Evolutionary conservation across 2,888 invertebrate species (phyloP).

Genomic region (Calephelis perditalis): DNA sequence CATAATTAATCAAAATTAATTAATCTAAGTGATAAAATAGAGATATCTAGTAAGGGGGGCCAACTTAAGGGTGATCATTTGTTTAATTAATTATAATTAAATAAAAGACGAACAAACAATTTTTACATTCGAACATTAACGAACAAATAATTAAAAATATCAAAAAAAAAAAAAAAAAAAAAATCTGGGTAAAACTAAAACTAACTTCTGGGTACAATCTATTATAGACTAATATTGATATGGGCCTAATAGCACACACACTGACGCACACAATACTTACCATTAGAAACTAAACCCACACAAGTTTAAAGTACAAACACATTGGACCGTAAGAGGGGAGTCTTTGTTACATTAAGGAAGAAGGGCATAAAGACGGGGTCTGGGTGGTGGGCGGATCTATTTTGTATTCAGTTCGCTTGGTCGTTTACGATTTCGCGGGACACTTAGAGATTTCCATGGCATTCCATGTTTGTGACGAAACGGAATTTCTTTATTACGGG

Average conservation of each 20-base stretch:
- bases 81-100: too few relatives aligned
- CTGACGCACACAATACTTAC: slow-evolving; percentile 39
- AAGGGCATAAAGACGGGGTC: slow-evolving; percentile 64
- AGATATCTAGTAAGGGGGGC: too few relatives aligned
- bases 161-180: too few relatives aligned
- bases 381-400: slow-evolving; percentile 47
- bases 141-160: too few relatives aligned
- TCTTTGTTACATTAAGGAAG: slow-evolving; percentile 78
- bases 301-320: slow-evolving; percentile 54
- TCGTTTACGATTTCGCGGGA: slow-evolving; percentile 73
- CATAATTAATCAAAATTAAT: too few relatives aligned
- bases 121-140: too few relatives aligned
- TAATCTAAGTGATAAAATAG: too few relatives aligned
- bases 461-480: slow-evolving; percentile 48
- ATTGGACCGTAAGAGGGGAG: slow-evolving; percentile 70
- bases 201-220: slow-evolving; percentile 28
- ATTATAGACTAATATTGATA: slow-evolving; percentile 43
- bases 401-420: slow-evolving; percentile 70
- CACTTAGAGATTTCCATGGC: slow-evolving; percentile 68
- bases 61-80: too few relatives aligned
- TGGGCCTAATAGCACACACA: slow-evolving; percentile 72
- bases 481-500: slow-evolving; percentile 67
- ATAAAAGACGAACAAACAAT: too few relatives aligned
- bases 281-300: slow-evolving; percentile 55
- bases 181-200: background rate